Percentiles rank a stretch among this genome's conserved stretches.
Evolutionary conservation across 2,888 invertebrate species (phyloP).

Genomic region (Stenodera caucasica): DNA sequence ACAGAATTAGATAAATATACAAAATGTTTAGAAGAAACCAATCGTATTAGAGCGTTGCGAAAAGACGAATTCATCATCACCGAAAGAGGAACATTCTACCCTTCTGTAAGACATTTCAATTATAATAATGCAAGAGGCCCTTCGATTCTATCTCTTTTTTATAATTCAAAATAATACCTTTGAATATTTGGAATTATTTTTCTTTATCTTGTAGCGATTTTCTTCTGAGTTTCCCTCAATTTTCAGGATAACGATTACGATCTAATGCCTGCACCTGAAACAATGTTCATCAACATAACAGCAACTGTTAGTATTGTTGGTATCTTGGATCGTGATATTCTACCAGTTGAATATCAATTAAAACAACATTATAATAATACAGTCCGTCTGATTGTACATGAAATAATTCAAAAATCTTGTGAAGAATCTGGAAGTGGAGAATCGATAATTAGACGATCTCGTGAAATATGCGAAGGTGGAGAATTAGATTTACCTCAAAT

Average conservation of each 20-base stretch:
- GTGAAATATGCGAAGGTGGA: neutral
- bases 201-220: neutral
- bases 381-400: slow-evolving; percentile 32
- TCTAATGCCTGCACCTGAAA: slow-evolving; percentile 41
- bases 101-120: slow-evolving; percentile 42
- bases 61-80: slow-evolving; percentile 51
- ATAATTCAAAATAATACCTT: too few species aligned
- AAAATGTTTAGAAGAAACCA: slow-evolving; percentile 38
- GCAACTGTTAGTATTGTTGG: slow-evolving; percentile 45
- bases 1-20: slow-evolving; percentile 48
- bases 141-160: too few species aligned
- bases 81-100: slow-evolving; percentile 45
- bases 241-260: slow-evolving; percentile 43
- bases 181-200: too few species aligned
- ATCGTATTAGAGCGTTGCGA: slow-evolving; percentile 28
- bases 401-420: slow-evolving; percentile 28
- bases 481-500: slow-evolving; percentile 3
- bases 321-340: slow-evolving; percentile 41
- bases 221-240: too few species aligned
- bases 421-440: slow-evolving; percentile 29
- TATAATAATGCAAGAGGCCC: too few species aligned
- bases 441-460: slow-evolving; percentile 4
- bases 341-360: slow-evolving; percentile 42
- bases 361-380: slow-evolving; percentile 42
- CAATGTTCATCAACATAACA: slow-evolving; percentile 43